phyloP scores from a whole-genome alignment of 92 coral and sea anemone genomes.

The Porites cylindrica region DNA sequence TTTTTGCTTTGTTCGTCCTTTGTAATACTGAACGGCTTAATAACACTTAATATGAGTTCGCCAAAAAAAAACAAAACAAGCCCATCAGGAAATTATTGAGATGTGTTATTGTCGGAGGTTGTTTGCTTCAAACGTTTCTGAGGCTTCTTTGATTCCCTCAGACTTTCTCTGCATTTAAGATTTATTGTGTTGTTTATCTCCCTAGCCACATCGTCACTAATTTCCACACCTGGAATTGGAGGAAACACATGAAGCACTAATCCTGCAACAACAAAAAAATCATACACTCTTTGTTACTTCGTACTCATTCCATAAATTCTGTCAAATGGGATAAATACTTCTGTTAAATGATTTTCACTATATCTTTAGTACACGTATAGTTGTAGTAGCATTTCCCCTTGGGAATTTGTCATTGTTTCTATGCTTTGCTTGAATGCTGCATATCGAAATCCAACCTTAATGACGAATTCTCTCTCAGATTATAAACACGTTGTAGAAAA shows the following conservation, averaged over 20 bases:
- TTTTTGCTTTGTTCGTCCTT: no score
- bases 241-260: slow-evolving; percentile 20
- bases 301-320: neutral
- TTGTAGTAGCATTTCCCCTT: neutral
- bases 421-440: no score
- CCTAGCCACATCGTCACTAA: slow-evolving; percentile 6
- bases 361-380: neutral
- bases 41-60: no score
- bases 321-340: slow-evolving; percentile 3
- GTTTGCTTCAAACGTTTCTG: neutral
- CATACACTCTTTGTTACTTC: neutral
- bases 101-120: neutral
- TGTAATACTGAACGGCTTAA: no score
- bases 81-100: no score
- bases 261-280: slow-evolving; percentile 4
- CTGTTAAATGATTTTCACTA: neutral
- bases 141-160: neutral
- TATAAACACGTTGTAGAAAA: no score
- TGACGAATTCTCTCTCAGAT: no score
- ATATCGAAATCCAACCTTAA: no score
- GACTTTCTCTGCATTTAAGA: slow-evolving; percentile 13
- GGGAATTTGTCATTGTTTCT: neutral
- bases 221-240: slow-evolving; percentile 1
- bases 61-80: neutral
- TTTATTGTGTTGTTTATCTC: slow-evolving; percentile 15